Evolutionary conservation across 2,113 vertebrate genomes (phyloP).

Genomic region (Garra rufa): DNA sequence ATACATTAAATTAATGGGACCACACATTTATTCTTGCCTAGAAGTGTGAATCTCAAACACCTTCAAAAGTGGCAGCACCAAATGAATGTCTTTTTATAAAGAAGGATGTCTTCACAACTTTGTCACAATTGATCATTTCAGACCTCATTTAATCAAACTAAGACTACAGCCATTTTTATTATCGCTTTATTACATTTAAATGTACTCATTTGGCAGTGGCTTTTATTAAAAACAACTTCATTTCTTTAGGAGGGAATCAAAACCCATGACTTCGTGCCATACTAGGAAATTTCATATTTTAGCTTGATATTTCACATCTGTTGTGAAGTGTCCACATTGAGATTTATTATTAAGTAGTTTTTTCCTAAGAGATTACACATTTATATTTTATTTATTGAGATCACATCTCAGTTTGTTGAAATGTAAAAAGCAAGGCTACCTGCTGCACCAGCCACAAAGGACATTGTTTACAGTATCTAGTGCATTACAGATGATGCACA

Average conservation of each 20-base stretch:
- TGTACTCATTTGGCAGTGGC: background rate
- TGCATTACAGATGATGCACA: background rate
- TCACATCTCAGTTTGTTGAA: background rate
- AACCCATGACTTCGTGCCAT: background rate
- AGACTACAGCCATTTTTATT: background rate
- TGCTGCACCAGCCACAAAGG: background rate
- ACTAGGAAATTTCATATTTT: background rate
- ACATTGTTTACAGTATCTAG: background rate
- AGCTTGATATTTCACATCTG: background rate
- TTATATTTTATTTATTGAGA: constrained; percentile 9
- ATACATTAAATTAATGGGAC: constrained; percentile 50
- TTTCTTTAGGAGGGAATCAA: background rate
- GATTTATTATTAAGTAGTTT: background rate
- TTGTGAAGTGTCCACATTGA: background rate
- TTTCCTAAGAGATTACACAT: background rate
- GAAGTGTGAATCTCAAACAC: constrained; percentile 54
- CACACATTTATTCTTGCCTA: constrained; percentile 55
- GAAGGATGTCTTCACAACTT: constrained; percentile 25
- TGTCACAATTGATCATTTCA: constrained; percentile 7
- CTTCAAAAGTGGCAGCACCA: constrained; percentile 47
- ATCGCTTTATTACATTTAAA: background rate
- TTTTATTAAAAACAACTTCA: background rate
- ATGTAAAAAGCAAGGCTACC: background rate
- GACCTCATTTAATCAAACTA: background rate
- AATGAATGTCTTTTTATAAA: constrained; percentile 40